These are phyloP conservation scores for Telmatochromis sp. DNA, from an alignment of 2,113 vertebrate species.

Conservation along the genomic window DNA sequence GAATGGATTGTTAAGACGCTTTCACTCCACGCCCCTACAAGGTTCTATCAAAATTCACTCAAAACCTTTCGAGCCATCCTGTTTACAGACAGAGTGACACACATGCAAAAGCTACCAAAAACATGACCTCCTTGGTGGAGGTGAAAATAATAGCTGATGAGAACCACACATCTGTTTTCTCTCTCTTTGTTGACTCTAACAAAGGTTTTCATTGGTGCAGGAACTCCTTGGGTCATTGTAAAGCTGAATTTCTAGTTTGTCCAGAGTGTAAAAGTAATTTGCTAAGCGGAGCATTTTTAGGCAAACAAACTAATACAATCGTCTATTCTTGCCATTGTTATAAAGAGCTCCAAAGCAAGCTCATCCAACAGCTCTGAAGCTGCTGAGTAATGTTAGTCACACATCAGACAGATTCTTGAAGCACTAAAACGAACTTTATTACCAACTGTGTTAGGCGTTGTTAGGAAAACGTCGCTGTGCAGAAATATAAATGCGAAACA, in stretches of 20 bases:
- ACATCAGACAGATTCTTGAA: not conserved
- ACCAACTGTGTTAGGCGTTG: not conserved
- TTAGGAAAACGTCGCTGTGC: not conserved
- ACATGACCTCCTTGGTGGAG: not conserved
- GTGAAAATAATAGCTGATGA: not conserved
- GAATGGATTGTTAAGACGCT: not conserved
- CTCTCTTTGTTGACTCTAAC: not conserved
- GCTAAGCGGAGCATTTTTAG: not conserved
- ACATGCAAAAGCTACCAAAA: not conserved
- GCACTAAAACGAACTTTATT: not conserved
- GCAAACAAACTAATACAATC: not conserved
- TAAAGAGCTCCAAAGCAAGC: not conserved
- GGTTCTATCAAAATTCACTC: not conserved
- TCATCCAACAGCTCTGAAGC: not conserved
- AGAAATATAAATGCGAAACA: not conserved
- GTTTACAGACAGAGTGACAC: not conserved
- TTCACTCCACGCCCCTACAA: accelerated
- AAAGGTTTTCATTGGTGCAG: not conserved
- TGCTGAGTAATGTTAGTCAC: not conserved
- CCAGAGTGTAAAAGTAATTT: not conserved
- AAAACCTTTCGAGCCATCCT: not conserved
- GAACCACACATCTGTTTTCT: not conserved
- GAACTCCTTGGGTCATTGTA: not conserved
- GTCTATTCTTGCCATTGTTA: not conserved
- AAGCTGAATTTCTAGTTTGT: not conserved